Conservation (phyloP, 2,797 vertebrate genomes). For the Streptopelia turtur region DNA sequence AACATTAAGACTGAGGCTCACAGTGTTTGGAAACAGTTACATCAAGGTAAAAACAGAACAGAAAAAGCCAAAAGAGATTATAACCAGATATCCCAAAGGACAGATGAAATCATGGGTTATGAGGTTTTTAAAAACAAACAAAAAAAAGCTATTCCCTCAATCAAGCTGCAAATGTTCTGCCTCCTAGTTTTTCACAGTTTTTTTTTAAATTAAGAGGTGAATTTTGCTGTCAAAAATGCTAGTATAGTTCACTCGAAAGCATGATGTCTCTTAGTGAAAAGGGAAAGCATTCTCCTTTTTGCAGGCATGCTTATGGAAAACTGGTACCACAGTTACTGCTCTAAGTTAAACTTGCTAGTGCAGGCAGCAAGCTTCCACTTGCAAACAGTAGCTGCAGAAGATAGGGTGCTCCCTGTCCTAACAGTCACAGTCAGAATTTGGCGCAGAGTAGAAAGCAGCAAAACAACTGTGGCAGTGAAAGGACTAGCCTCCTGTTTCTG, state of each 20-base stretch:
- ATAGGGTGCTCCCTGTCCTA: neutral
- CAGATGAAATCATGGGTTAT: conserved; percentile 27
- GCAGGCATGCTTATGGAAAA: neutral
- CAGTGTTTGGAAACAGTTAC: conserved; percentile 38
- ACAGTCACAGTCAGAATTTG: neutral
- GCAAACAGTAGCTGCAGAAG: conserved; percentile 3
- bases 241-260: neutral
- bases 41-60: conserved; percentile 2
- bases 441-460: neutral
- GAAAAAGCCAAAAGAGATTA: conserved; percentile 34
- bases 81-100: conserved; percentile 18
- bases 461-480: neutral
- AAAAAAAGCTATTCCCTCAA: neutral
- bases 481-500: neutral
- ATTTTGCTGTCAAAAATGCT: neutral
- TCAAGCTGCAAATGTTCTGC: neutral
- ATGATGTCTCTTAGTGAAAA: neutral
- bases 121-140: conserved; percentile 1
- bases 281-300: neutral
- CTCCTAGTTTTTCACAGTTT: neutral
- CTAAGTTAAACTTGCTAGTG: neutral
- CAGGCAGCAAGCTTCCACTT: neutral
- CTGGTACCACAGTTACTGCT: neutral
- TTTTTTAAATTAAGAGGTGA: neutral
- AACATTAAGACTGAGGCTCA: conserved; percentile 11